These are phyloP conservation scores for Hippoglossus hippoglossus DNA, from an alignment of 2,797 vertebrate genomes.

Conservation along the genomic window DNA sequence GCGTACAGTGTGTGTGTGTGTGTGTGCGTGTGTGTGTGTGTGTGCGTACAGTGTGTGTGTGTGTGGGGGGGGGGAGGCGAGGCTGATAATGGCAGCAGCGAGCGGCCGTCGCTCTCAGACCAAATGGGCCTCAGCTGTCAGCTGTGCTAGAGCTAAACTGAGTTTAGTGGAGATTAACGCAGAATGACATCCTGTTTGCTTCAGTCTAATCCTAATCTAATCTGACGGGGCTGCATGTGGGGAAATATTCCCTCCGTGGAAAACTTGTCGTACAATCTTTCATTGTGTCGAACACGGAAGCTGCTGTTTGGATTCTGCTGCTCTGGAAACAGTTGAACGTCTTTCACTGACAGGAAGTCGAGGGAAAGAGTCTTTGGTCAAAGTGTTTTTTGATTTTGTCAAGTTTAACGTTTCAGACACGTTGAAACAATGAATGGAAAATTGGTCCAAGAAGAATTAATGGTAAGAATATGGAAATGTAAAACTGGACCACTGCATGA, in stretches of 20 bases:
- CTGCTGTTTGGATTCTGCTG: neutral
- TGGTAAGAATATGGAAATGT: neutral
- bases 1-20: slow-evolving; percentile 23
- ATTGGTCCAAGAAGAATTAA: neutral
- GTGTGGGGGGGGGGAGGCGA: slow-evolving; percentile 20
- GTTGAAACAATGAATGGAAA: neutral
- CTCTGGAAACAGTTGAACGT: neutral
- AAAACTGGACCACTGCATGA: too few relatives aligned
- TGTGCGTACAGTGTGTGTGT: slow-evolving; percentile 11
- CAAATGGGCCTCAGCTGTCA: slow-evolving; percentile 77
- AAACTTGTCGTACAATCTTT: slow-evolving; percentile 43
- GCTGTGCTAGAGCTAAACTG: slow-evolving; percentile 64
- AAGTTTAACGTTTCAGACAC: too few relatives aligned
- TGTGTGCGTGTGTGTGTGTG: slow-evolving; percentile 17
- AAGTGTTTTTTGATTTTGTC: too few relatives aligned
- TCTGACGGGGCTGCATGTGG: slow-evolving; percentile 58
- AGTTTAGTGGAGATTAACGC: slow-evolving; percentile 73
- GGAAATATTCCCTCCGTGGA: slow-evolving; percentile 9
- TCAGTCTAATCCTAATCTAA: slow-evolving; percentile 67
- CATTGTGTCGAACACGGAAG: slow-evolving; percentile 22
- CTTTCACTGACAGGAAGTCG: too few relatives aligned
- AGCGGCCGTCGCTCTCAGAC: slow-evolving; percentile 62
- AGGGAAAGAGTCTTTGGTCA: too few relatives aligned
- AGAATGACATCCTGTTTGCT: slow-evolving; percentile 69
- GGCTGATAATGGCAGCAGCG: slow-evolving; percentile 70